Conservation (phyloP, 2,113 vertebrate species). For the Vanacampus margaritifer region DNA sequence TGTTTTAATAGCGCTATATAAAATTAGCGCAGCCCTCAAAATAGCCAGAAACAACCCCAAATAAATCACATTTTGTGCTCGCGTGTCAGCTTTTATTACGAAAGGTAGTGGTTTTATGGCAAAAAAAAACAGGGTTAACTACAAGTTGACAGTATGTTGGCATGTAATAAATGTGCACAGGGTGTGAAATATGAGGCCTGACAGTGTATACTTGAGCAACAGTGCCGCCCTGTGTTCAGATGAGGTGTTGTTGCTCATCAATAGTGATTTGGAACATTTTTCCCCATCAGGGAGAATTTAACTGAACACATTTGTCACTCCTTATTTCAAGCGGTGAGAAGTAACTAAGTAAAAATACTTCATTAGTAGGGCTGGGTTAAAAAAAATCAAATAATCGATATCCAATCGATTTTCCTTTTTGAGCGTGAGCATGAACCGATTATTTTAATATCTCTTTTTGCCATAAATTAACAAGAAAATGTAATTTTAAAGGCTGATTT, state of each 20-base stretch:
- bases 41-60: not conserved
- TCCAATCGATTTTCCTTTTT: too few species aligned
- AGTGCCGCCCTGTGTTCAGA: slow-evolving; percentile 64
- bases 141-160: not conserved
- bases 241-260: slow-evolving; percentile 5
- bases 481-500: too few species aligned
- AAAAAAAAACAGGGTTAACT: slow-evolving; percentile 17
- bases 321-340: too few species aligned
- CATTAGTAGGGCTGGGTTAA: too few species aligned
- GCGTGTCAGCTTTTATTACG: not conserved
- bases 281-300: too few species aligned
- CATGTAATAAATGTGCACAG: slow-evolving; percentile 17
- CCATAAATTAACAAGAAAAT: too few species aligned
- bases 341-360: too few species aligned
- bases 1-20: not conserved
- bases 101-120: not conserved
- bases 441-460: too few species aligned
- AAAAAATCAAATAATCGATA: too few species aligned
- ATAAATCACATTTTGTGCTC: not conserved
- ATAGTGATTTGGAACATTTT: not conserved
- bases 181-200: not conserved
- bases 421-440: too few species aligned
- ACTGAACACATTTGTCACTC: too few species aligned
- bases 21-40: not conserved
- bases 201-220: slow-evolving; percentile 31